Percentiles rank a stretch among this genome's conserved stretches.
These are phyloP conservation scores for Muschampia plurimacula DNA, from an alignment of 2,888 invertebrate species.

Conservation along the genomic window DNA sequence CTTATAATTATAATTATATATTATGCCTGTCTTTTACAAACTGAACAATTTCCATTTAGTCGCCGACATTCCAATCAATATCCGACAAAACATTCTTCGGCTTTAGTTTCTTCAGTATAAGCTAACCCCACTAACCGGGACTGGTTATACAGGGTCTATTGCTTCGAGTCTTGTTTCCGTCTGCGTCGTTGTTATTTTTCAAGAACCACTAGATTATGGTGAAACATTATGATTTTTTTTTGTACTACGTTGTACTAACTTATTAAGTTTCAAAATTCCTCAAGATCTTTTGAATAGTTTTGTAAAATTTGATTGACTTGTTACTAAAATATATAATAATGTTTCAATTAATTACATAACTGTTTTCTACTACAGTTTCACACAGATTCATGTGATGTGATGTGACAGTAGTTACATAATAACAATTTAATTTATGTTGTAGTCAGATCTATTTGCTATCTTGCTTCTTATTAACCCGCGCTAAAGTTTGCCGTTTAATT, in stretches of 20 bases:
- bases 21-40: slow-evolving; percentile 23
- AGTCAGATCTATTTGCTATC: neutral
- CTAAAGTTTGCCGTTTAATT: slow-evolving; percentile 55
- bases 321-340: neutral
- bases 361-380: neutral
- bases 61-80: slow-evolving; percentile 29
- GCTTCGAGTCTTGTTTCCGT: slow-evolving; percentile 5
- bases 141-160: too few relatives aligned
- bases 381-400: too few relatives aligned
- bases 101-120: slow-evolving; percentile 14
- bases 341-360: neutral
- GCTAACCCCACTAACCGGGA: too few relatives aligned
- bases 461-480: neutral
- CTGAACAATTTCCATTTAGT: slow-evolving; percentile 18
- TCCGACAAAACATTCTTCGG: slow-evolving; percentile 26
- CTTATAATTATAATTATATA: too few relatives aligned
- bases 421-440: neutral
- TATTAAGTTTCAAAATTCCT: too few relatives aligned
- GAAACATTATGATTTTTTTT: too few relatives aligned
- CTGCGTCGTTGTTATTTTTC: neutral
- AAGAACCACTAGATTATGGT: neutral
- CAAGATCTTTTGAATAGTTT: too few relatives aligned
- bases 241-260: too few relatives aligned
- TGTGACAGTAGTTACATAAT: too few relatives aligned
- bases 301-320: neutral